Conservation (phyloP, 2,888 invertebrate genomes). For the Polymixis flavicincta region DNA sequence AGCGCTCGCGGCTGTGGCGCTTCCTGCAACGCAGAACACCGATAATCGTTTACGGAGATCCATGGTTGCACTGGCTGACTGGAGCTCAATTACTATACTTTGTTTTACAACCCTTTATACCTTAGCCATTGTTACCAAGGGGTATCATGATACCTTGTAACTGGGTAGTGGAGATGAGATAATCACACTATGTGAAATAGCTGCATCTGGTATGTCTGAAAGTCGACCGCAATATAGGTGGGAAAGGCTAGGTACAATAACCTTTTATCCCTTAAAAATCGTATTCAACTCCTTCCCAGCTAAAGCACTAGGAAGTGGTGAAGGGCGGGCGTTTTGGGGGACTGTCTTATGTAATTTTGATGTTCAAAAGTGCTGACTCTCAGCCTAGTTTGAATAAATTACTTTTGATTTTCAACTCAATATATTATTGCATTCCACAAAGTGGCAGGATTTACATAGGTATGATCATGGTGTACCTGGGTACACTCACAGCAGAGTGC, state of each 20-base stretch:
- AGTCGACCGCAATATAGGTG: background rate
- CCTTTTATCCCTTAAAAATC: background rate
- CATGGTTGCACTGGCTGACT: background rate
- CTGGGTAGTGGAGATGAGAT: background rate
- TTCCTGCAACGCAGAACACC: slow-evolving; percentile 61
- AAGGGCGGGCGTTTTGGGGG: too few relatives aligned
- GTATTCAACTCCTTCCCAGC: too few relatives aligned
- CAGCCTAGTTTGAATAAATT: too few relatives aligned
- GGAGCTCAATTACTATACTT: background rate
- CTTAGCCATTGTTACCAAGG: background rate
- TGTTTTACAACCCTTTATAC: background rate
- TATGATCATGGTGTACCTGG: background rate
- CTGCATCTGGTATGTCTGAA: background rate
- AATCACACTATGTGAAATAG: background rate
- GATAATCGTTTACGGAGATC: background rate
- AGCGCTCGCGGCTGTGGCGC: slow-evolving; percentile 72
- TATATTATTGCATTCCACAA: background rate
- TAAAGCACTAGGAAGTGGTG: too few relatives aligned
- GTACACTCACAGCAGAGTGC: too few relatives aligned
- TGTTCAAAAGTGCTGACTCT: too few relatives aligned
- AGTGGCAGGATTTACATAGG: background rate
- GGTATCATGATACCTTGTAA: background rate
- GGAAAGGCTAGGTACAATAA: background rate
- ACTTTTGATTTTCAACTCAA: too few relatives aligned
- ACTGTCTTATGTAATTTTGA: too few relatives aligned